phyloP scores from a whole-genome alignment of 2,113 vertebrate genomes.

The Romanogobio albipinnatus region DNA sequence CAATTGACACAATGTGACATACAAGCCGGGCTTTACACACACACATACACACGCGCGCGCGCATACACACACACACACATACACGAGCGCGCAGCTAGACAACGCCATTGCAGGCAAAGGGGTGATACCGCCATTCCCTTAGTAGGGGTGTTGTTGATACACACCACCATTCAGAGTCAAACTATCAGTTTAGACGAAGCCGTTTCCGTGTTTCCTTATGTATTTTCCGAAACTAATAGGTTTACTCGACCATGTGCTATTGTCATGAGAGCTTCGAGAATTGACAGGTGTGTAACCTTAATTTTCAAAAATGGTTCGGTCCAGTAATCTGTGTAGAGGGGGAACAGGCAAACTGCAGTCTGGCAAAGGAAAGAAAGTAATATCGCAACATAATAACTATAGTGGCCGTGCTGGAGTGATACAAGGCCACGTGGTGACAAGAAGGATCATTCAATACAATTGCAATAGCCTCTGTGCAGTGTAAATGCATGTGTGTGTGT shows the following conservation, averaged over 20 bases:
- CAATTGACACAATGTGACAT: constrained; percentile 64
- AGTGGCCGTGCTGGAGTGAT: constrained; percentile 40
- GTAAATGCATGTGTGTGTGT: neutral
- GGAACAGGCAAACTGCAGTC: constrained; percentile 71
- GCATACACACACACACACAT: constrained; percentile 26
- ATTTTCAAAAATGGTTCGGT: constrained; percentile 74
- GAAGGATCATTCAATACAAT: neutral
- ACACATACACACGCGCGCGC: neutral
- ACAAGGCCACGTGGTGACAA: neutral
- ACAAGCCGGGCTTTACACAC: constrained; percentile 55
- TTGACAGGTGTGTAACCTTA: constrained; percentile 74
- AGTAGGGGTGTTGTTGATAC: constrained; percentile 63
- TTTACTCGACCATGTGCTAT: neutral
- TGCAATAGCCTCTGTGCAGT: too few species aligned
- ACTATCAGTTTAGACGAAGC: neutral
- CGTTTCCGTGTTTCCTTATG: neutral
- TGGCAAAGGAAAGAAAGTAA: constrained; percentile 52
- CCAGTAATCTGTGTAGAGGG: constrained; percentile 72
- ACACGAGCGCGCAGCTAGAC: constrained; percentile 60
- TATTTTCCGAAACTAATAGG: neutral
- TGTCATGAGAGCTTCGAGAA: constrained; percentile 47
- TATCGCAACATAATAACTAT: constrained; percentile 69
- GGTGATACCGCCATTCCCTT: constrained; percentile 70
- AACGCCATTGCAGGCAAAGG: constrained; percentile 79
- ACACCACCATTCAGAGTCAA: neutral